phyloP scores from a whole-genome alignment of 2,888 invertebrate species.

The Micropterix aruncella region DNA sequence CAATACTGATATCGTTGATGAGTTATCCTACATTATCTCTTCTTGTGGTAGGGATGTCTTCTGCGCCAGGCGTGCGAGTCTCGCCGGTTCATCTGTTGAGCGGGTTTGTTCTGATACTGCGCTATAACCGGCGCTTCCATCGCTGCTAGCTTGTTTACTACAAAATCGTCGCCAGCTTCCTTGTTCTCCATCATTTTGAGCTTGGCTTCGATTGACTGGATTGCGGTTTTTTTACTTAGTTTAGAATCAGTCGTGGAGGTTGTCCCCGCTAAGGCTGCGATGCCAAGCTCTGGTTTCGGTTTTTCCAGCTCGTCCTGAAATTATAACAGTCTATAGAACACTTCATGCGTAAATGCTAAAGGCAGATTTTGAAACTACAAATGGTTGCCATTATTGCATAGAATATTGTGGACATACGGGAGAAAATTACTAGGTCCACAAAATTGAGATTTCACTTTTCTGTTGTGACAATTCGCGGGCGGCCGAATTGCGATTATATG shows the following conservation, averaged over 20 bases:
- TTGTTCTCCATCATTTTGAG: constrained; percentile 64
- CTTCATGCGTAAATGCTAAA: too few relatives aligned
- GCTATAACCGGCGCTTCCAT: constrained; percentile 52
- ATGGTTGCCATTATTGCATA: constrained; percentile 1
- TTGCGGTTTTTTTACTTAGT: constrained; percentile 64
- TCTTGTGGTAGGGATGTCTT: constrained; percentile 35
- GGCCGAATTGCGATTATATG: too few relatives aligned
- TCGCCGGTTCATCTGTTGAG: constrained; percentile 24
- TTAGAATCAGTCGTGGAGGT: constrained; percentile 37
- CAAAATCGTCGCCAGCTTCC: constrained; percentile 54
- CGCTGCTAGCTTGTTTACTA: constrained; percentile 55
- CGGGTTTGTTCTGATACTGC: constrained; percentile 47
- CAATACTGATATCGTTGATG: too few relatives aligned
- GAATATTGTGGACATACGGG: too few relatives aligned
- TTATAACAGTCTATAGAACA: constrained; percentile 6
- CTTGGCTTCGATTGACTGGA: constrained; percentile 81
- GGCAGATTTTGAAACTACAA: too few relatives aligned
- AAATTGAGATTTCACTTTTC: too few relatives aligned
- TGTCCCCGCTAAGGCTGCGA: constrained; percentile 60
- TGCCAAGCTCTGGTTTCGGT: constrained; percentile 60
- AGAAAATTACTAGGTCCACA: too few relatives aligned
- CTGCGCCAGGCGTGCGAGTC: constrained; percentile 25
- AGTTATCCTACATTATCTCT: constrained; percentile 27
- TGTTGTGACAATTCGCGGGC: too few relatives aligned
- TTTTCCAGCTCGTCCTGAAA: constrained; percentile 61